phyloP scores from a whole-genome alignment of 2,797 vertebrate species.

The Schizopygopsis pylzovi region DNA sequence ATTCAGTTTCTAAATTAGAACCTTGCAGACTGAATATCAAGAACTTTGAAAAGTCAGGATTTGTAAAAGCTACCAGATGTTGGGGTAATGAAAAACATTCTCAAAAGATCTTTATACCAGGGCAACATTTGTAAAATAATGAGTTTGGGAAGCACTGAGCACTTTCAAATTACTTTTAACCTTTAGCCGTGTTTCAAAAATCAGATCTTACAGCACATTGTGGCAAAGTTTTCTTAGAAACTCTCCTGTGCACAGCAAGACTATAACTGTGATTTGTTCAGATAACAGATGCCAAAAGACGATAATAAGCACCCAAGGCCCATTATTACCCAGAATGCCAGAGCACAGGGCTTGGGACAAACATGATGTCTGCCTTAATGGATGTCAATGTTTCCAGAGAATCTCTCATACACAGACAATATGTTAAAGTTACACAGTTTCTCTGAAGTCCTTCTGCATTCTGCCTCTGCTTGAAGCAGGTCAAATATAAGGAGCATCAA shows the following conservation, averaged over 20 bases:
- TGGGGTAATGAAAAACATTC: constrained; percentile 37
- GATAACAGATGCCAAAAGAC: constrained; percentile 55
- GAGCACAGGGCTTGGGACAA: constrained; percentile 45
- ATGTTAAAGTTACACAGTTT: constrained; percentile 7
- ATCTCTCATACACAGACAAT: constrained; percentile 17
- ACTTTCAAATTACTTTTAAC: constrained; percentile 46
- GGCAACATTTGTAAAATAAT: constrained; percentile 39
- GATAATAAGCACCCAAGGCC: constrained; percentile 61
- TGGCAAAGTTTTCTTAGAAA: constrained; percentile 35
- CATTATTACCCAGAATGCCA: constrained; percentile 58
- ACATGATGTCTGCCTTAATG: constrained; percentile 50
- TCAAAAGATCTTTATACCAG: constrained; percentile 28
- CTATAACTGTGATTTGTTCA: constrained; percentile 43
- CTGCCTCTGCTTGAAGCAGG: background rate
- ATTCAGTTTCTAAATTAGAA: constrained; percentile 15
- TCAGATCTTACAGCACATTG: background rate
- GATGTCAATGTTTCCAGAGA: constrained; percentile 20
- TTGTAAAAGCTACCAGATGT: background rate
- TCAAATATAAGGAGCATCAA: background rate
- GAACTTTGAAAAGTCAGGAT: background rate
- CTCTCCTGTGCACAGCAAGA: background rate
- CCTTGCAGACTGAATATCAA: background rate
- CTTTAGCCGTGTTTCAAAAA: constrained; percentile 30
- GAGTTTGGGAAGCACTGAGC: constrained; percentile 18
- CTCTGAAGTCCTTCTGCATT: background rate